A percentile compares a stretch with the other conserved stretches of the same genome.
Conservation (phyloP, 2,888 invertebrate genomes). For the Graphium colonna region DNA sequence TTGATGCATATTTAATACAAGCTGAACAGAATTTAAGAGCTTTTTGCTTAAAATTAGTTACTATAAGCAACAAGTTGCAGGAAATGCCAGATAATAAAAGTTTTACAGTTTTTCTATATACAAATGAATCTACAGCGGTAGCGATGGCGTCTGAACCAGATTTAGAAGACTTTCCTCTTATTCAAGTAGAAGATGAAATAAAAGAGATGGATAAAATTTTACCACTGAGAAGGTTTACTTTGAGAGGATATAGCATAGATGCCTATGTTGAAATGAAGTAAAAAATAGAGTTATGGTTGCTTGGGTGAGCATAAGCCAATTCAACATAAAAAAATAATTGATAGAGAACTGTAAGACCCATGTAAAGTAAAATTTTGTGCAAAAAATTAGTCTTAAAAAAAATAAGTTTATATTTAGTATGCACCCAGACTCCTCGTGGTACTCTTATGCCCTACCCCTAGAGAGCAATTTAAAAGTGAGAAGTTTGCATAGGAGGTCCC, state of each 20-base stretch:
- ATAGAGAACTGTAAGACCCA: too few species aligned
- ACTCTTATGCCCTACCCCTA: too few species aligned
- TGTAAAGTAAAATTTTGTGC: too few species aligned
- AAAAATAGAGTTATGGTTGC: too few species aligned
- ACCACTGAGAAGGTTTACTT: conserved; percentile 54
- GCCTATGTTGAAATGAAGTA: conserved; percentile 53
- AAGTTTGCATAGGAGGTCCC: too few species aligned
- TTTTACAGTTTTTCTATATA: conserved; percentile 81
- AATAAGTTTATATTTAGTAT: too few species aligned
- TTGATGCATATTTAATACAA: conserved; percentile 81
- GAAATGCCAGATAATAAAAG: conserved; percentile 74
- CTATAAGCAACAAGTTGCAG: conserved; percentile 65
- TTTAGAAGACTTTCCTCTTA: conserved; percentile 66
- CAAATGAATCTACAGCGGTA: conserved; percentile 80
- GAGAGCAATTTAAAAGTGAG: too few species aligned
- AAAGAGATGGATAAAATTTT: conserved; percentile 47
- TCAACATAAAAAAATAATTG: too few species aligned
- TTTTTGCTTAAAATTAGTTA: conserved; percentile 80
- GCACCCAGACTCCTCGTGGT: too few species aligned
- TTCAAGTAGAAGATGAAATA: conserved; percentile 48
- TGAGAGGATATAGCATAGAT: conserved; percentile 55
- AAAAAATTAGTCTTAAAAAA: too few species aligned
- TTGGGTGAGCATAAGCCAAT: too few species aligned
- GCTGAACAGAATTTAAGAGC: conserved; percentile 81
- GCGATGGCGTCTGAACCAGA: conserved; percentile 74